Evolutionary conservation across 2,113 vertebrate genomes (phyloP).

Genomic region (Bubo scandiacus): DNA sequence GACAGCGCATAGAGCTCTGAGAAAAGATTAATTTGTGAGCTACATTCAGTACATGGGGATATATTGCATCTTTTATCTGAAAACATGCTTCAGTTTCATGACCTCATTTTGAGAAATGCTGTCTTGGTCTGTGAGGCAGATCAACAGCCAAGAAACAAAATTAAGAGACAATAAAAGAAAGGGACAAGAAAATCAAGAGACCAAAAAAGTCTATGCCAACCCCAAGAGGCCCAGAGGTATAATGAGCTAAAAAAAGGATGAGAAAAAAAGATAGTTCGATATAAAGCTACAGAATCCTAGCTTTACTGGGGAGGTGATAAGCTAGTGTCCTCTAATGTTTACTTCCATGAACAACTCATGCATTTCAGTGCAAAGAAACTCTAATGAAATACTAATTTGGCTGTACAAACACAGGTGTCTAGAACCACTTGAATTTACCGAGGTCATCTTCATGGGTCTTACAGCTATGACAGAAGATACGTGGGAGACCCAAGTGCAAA

Average conservation of each 20-base stretch:
- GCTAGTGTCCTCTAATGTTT: not conserved
- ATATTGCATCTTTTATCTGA: not conserved
- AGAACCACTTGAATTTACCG: not conserved
- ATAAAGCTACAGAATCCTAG: not conserved
- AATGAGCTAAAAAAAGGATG: not conserved
- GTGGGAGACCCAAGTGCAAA: not conserved
- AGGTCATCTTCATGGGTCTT: not conserved
- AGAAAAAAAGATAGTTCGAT: not conserved
- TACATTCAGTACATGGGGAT: not conserved
- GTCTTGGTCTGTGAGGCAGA: not conserved
- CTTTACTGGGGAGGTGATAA: not conserved
- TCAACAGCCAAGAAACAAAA: not conserved
- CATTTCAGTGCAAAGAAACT: not conserved
- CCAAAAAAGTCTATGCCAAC: not conserved
- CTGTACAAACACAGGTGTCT: not conserved
- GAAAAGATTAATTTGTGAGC: not conserved
- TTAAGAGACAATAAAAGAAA: not conserved
- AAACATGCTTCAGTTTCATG: not conserved
- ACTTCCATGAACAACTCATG: not conserved
- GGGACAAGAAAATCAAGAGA: not conserved
- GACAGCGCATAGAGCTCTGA: fast-evolving
- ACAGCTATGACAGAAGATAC: not conserved
- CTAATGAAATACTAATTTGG: not conserved
- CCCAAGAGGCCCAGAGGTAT: not conserved
- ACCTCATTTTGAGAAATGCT: not conserved